Base-by-base conservation (phyloP, 2,888 invertebrate genomes). In the Slavum lentiscoides region DNA sequence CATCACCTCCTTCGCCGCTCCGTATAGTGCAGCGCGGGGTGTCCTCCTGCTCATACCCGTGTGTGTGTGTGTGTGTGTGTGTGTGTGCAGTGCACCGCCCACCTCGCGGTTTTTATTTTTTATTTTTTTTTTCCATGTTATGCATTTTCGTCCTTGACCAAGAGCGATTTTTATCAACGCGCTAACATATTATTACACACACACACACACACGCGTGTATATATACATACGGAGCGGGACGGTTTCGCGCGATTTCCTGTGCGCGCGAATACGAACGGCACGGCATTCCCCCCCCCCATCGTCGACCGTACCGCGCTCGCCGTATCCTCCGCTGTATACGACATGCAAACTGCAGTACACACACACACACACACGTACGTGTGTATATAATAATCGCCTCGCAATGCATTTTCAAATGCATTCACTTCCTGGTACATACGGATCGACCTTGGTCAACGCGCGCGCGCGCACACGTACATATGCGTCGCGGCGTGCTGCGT, bases 141-240 rank as follows among this genome's bases (percentile, higher is more conserved):
- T 77, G 77, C 77, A 70, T 68, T 77, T 77, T 72, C 39, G 80
- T 80, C 80, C 80, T 80, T 80, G 80, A 80, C 80, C 80, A 80
- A 70, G 80, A 80, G 58, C 70, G 70, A 72, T 72, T 72, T 80
- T 80, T 80, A 80, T 80, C 80, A 69, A 77, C 43, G 37, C 53
- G 43, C 43, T 7, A 43, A 43, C 43, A 9, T 43, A 55, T 55
- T 59, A 58, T 15, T n/a, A 62, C 15, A 15, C 1, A 30, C 6
- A 62, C 15, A 61, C 11, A 61, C 11, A 61, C 23, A 30, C 23
- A 61, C 21, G 23, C 21, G 43, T 6, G 43, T 6, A 9, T 43
- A 6, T 43, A 62, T 37, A 19, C 11, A 68, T 49, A 76, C 75
- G 68, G 59, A 59, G 67, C 75, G 75, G 11, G 30, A 55, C 39